Evolutionary conservation across 2,113 vertebrate genomes (phyloP).

Genomic region (Bubo scandiacus): DNA sequence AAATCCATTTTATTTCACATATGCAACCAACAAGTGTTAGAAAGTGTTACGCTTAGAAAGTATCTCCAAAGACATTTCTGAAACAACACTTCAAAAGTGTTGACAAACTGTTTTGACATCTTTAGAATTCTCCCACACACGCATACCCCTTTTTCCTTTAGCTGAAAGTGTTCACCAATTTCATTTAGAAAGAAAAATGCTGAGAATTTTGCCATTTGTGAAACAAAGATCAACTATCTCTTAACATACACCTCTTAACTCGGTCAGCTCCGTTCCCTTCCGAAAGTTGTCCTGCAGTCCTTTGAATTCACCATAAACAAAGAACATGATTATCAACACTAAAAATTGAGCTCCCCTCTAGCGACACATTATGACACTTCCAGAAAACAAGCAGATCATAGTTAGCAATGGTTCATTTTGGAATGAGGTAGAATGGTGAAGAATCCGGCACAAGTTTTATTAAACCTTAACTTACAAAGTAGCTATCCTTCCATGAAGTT

Average conservation of each 20-base stretch:
- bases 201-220: not conserved
- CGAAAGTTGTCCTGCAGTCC: not conserved
- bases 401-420: not conserved
- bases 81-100: not conserved
- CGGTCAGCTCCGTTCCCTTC: not conserved
- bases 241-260: not conserved
- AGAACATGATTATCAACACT: not conserved
- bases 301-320: not conserved
- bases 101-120: slow-evolving; percentile 1
- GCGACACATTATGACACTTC: not conserved
- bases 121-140: not conserved
- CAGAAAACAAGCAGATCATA: not conserved
- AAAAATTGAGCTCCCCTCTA: not conserved
- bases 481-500: not conserved
- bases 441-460: not conserved
- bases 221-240: not conserved
- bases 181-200: not conserved
- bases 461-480: not conserved
- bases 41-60: not conserved
- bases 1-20: not conserved
- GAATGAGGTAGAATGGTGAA: not conserved
- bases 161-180: not conserved
- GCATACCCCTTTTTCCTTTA: not conserved
- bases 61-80: not conserved
- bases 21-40: not conserved